Percentiles rank a stretch among this genome's conserved stretches.
phyloP scores from a whole-genome alignment of 2,888 invertebrate species.

The Ennomos fuscantarius region DNA sequence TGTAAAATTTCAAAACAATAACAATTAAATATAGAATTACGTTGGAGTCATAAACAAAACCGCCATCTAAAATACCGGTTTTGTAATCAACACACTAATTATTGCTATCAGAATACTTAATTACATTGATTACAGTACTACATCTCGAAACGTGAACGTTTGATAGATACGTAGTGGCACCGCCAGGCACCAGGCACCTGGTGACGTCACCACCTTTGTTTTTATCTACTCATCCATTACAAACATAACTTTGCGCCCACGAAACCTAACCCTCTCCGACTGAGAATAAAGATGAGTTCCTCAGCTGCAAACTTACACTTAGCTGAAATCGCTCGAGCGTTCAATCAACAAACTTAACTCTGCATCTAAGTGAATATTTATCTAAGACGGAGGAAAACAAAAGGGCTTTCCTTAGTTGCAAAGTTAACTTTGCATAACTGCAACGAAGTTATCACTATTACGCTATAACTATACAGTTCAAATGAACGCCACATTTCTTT shows the following conservation, averaged over 20 bases:
- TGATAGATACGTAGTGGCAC: constrained; percentile 30
- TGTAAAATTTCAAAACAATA: no score
- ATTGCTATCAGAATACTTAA: constrained; percentile 21
- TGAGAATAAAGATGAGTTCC: constrained; percentile 12
- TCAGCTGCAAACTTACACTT: constrained; percentile 27
- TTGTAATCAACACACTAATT: constrained; percentile 5
- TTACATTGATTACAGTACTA: constrained; percentile 11
- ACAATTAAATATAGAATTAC: no score
- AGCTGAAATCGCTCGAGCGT: constrained; percentile 11
- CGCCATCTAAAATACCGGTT: no score
- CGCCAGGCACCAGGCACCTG: constrained; percentile 34
- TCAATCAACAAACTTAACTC: constrained; percentile 17
- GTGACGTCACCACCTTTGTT: constrained; percentile 41
- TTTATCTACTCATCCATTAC: constrained; percentile 30
- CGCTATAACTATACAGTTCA: constrained; percentile 15
- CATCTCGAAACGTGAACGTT: constrained; percentile 22
- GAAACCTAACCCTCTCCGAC: constrained; percentile 4
- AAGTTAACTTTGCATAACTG: constrained; percentile 24
- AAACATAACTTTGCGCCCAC: constrained; percentile 11
- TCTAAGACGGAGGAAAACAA: neutral
- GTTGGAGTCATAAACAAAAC: no score
- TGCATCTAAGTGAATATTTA: constrained; percentile 11
- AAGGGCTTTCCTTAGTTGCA: constrained; percentile 13
- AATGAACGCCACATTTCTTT: constrained; percentile 18
- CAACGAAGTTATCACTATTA: constrained; percentile 13